Evolutionary conservation across 2,113 vertebrate genomes (phyloP), one percentile per base, ranked within the genome.

Genomic region (Daphoenositta chrysoptera): DNA sequence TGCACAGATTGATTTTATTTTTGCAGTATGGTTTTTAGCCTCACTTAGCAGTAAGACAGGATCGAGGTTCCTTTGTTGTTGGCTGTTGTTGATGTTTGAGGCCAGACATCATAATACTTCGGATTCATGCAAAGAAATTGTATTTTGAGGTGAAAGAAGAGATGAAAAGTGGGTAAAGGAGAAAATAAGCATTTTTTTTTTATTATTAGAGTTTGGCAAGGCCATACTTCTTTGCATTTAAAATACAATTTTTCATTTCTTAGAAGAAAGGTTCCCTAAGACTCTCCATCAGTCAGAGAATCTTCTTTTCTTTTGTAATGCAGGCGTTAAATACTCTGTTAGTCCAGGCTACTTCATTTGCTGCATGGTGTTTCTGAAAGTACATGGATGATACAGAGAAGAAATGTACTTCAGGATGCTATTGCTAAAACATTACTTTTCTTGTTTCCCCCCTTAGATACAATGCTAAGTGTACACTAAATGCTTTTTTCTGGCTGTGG

Each of bases 201-300:
- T 63, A 48, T 37, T 84, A 48, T 37, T 84, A 54, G 22, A 61
- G 19, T 54, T 80, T 71, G 35, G 11, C 9, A 45, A 42, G 33
- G 42, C 44, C 1, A 3, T 39, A 57, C 6, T 57, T 45, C 23
- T 70, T 64, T 82, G 21, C 54, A 31, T 76, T 96, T 82, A 57
- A 78, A 93, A 37, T 31, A 51, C 26, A 30, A 35, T 60, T 51
- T 79, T 91, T 92, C 10, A 56, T 65, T 86, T 86, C 31, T 91
- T 94, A 83, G 73, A 90, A 90, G 64, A 90, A 64, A 76, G 16
- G 23, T 42, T 86, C 33, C 60, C 42, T 39, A 61, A 81, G 37
- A 27, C 23, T 61, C 26, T 82, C 51, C 31, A 48, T 79, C 84
- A 90, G n/a, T 22, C 35, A 71, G 28, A 79, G 8, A 19, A 66